Conservation (phyloP, 2,113 vertebrate species). For the Okapia johnstoni region DNA sequence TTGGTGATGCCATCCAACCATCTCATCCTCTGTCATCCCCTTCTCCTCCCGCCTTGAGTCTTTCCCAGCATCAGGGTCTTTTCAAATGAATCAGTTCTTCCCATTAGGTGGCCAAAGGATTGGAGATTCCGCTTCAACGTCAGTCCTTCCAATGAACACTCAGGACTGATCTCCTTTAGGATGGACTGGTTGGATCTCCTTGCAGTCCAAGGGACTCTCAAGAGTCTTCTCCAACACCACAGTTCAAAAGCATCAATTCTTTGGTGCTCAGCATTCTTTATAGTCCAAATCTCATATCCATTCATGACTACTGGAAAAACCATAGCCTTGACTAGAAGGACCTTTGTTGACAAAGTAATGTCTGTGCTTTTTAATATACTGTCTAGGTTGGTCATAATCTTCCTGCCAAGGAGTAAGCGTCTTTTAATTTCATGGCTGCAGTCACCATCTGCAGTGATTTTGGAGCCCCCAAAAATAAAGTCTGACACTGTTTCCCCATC, state of each 20-base stretch:
- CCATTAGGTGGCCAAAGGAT: background rate
- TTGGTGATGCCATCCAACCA: background rate
- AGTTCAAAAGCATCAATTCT: background rate
- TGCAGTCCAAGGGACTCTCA: background rate
- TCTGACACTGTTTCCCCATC: background rate
- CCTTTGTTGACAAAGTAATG: background rate
- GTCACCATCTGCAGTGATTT: background rate
- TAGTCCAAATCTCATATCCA: background rate
- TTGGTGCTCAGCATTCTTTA: background rate
- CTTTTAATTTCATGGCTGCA: background rate
- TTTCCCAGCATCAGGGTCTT: background rate
- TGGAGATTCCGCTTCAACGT: background rate
- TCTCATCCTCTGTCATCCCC: background rate
- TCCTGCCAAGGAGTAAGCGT: rapidly evolving
- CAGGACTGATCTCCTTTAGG: background rate
- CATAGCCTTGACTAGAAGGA: background rate
- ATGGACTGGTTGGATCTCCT: background rate
- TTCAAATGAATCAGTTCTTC: background rate
- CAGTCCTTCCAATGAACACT: background rate
- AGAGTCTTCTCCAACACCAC: background rate
- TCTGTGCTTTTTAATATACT: background rate
- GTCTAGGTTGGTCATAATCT: background rate
- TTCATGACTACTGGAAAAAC: background rate
- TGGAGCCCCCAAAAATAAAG: background rate
- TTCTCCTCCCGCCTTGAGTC: background rate